Evolutionary conservation across 2,797 vertebrate species (phyloP).

Genomic region (Lepilemur septentrionalis): DNA sequence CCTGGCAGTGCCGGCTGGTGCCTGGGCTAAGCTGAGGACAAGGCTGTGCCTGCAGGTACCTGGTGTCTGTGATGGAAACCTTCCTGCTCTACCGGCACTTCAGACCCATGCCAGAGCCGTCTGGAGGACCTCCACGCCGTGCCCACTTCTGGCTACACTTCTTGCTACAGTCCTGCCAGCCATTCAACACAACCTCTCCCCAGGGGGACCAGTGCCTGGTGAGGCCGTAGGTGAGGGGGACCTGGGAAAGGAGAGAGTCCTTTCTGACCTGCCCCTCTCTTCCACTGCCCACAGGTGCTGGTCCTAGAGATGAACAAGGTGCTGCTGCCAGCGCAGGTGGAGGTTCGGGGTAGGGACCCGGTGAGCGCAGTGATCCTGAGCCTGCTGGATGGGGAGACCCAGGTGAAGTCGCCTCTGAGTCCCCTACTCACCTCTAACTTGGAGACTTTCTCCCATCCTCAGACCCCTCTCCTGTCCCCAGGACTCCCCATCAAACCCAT

Average conservation of each 20-base stretch:
- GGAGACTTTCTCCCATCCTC: not conserved
- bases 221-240: conserved; percentile 59
- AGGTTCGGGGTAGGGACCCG: conserved; percentile 84
- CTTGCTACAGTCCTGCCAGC: conserved; percentile 89
- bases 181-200: conserved; percentile 78
- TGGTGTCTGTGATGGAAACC: conserved; percentile 94
- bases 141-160: conserved; percentile 94
- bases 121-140: conserved; percentile 84
- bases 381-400: conserved; percentile 83
- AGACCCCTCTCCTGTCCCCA: not conserved
- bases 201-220: conserved; percentile 86
- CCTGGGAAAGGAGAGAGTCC: too few relatives aligned
- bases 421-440: not conserved
- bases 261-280: not conserved
- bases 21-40: conserved; percentile 13
- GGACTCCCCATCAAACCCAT: not conserved
- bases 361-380: conserved; percentile 86
- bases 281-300: conserved; percentile 86
- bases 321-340: conserved; percentile 87
- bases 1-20: not conserved
- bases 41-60: conserved; percentile 85
- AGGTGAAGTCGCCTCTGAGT: conserved; percentile 81
- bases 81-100: conserved; percentile 93
- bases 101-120: conserved; percentile 81
- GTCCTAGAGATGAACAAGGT: conserved; percentile 91